Evolutionary conservation across 1,140 invertebrate species (phyloP).

Genomic region (Schlechtendalia chinensis): DNA sequence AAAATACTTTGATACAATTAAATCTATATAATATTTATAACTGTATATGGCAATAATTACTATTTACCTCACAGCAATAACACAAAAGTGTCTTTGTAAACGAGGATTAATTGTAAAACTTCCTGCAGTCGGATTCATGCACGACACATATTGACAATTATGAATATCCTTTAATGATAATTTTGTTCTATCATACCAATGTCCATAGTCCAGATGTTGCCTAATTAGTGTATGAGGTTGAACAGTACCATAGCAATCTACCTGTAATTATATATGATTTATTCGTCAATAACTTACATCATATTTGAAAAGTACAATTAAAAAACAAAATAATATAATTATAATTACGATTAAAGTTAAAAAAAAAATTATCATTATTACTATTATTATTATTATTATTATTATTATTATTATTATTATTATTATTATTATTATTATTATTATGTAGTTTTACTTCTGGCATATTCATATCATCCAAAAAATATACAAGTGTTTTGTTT

Average conservation of each 20-base stretch:
- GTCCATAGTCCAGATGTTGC: conserved; percentile 92
- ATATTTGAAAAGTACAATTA: too few species aligned
- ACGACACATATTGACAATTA: conserved; percentile 94
- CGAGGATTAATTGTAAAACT: conserved; percentile 95
- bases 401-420: too few species aligned
- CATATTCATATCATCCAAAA: conserved; percentile 98
- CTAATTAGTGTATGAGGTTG: conserved; percentile 93
- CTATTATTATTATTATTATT: too few species aligned
- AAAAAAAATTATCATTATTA: too few species aligned
- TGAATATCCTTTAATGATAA: conserved; percentile 92
- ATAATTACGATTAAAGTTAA: too few species aligned
- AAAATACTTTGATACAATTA: too few species aligned
- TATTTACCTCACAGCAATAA: conserved; percentile 73
- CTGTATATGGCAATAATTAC: too few species aligned
- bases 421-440: too few species aligned
- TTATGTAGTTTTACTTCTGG: conserved; percentile 78
- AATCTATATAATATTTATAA: too few species aligned
- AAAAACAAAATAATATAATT: too few species aligned
- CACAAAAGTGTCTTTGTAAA: conserved; percentile 89
- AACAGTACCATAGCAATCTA: conserved; percentile 88
- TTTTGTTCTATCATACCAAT: conserved; percentile 92
- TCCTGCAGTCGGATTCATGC: conserved; percentile 96
- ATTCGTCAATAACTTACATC: too few species aligned
- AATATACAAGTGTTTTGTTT: conserved; percentile 91
- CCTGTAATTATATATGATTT: too few species aligned